Evolutionary conservation across 2,888 invertebrate genomes (phyloP).

Genomic region (Spialia ferax): DNA sequence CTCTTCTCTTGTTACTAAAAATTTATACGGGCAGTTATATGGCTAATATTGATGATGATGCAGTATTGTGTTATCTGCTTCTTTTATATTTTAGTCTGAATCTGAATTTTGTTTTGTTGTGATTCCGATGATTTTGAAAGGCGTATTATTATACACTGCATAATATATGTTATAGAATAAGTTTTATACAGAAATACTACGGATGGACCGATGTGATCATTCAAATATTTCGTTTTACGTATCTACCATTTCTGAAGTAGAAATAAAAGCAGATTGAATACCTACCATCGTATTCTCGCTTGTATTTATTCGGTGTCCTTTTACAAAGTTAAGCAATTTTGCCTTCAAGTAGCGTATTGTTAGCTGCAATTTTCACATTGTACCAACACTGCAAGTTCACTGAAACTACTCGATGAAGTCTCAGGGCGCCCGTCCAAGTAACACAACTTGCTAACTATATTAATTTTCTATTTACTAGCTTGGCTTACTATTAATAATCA

Average conservation of each 20-base stretch:
- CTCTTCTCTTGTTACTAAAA: neutral
- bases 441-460: slow-evolving; percentile 48
- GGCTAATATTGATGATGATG: no score
- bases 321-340: slow-evolving; percentile 21
- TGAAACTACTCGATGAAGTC: slow-evolving; percentile 42
- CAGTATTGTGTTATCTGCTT: no score
- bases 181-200: no score
- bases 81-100: no score
- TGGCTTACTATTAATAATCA: slow-evolving; percentile 28
- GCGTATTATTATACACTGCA: no score
- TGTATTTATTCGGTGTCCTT: neutral
- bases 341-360: slow-evolving; percentile 38
- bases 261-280: neutral
- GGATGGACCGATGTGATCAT: no score
- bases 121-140: no score
- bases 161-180: no score
- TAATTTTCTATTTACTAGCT: slow-evolving; percentile 44
- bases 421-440: slow-evolving; percentile 41
- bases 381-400: slow-evolving; percentile 31
- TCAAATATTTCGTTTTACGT: no score
- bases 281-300: neutral
- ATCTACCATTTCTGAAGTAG: neutral
- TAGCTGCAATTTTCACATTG: slow-evolving; percentile 40
- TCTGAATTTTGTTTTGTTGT: no score
- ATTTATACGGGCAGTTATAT: neutral